phyloP scores from a whole-genome alignment of 2,797 vertebrate species.

The Neopelma chrysocephalum region DNA sequence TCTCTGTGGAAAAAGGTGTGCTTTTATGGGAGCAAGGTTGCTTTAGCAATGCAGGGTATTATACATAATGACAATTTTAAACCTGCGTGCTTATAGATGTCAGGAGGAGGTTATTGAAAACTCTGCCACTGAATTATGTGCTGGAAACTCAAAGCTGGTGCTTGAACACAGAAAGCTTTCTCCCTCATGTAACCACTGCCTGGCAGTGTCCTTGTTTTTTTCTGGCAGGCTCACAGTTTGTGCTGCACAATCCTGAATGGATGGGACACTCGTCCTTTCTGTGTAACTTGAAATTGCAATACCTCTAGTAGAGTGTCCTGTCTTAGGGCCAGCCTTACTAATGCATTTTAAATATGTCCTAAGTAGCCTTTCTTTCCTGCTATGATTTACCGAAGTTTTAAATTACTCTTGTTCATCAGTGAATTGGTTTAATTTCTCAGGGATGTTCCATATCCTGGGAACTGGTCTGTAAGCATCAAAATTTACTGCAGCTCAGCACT shows the following conservation, averaged over 20 bases:
- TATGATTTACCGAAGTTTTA: not conserved
- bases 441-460: not conserved
- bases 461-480: not conserved
- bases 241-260: not conserved
- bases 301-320: not conserved
- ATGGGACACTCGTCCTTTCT: not conserved
- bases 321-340: not conserved
- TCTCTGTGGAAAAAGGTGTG: not conserved
- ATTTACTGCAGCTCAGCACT: not conserved
- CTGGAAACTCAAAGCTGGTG: not conserved
- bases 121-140: not conserved
- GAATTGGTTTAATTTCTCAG: not conserved
- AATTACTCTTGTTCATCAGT: not conserved
- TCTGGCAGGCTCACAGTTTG: not conserved
- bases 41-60: not conserved
- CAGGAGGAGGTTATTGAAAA: not conserved
- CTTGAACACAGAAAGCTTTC: not conserved
- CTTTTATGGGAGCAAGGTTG: not conserved
- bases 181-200: not conserved
- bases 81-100: not conserved
- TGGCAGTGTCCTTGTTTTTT: not conserved
- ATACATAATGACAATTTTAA: not conserved
- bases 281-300: not conserved
- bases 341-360: not conserved
- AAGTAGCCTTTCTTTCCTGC: not conserved